A percentile compares a stretch with the other conserved stretches of the same genome.
phyloP scores from a whole-genome alignment of 2,113 vertebrate genomes.

The Hemiscyllium ocellatum region DNA sequence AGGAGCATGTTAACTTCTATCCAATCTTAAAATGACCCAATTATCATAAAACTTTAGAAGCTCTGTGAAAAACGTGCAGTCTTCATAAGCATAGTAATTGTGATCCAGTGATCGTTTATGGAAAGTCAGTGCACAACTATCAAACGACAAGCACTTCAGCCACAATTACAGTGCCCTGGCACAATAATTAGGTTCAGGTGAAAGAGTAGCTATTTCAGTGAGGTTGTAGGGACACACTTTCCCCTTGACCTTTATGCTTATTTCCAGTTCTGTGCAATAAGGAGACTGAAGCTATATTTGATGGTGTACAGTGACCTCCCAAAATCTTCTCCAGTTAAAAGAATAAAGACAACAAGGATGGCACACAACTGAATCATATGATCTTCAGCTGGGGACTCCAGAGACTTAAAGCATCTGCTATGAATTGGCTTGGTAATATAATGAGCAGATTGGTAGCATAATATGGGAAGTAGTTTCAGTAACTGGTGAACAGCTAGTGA shows the following conservation, averaged over 20 bases:
- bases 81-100: neutral
- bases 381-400: neutral
- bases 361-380: neutral
- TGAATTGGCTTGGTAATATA: neutral
- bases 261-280: neutral
- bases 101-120: neutral
- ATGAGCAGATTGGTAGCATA: constrained; percentile 13
- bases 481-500: neutral
- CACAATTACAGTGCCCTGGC: neutral
- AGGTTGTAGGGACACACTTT: neutral
- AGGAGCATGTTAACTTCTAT: neutral
- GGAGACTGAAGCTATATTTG: neutral
- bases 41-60: neutral
- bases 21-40: neutral
- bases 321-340: neutral
- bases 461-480: neutral
- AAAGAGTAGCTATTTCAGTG: neutral
- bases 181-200: neutral
- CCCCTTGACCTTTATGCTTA: neutral
- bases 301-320: neutral
- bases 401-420: neutral
- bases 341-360: neutral
- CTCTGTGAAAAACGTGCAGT: neutral
- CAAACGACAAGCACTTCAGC: neutral
- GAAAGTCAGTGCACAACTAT: neutral